Evolutionary conservation across 2,113 vertebrate species (phyloP), one percentile per base, ranked within the genome.

Genomic region (Sphyrna mokarran): DNA sequence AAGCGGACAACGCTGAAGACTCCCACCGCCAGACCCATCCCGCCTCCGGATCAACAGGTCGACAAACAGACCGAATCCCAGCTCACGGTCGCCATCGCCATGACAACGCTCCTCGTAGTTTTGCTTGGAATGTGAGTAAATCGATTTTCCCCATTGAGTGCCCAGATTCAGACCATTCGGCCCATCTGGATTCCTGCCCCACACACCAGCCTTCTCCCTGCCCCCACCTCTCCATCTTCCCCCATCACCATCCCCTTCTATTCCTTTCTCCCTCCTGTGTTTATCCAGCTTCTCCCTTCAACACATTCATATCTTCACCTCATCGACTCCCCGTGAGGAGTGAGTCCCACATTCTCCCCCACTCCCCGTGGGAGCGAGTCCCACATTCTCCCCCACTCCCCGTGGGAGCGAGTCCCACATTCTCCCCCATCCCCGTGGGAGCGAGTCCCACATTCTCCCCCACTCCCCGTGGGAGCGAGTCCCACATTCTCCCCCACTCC

Each of bases 21-120:
- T 1, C 87, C 87, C 8, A 58, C 29, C 3, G 54, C 87, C 9
- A 58, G 5, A 26, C 87, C 54, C 4, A 33, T 90, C 2, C 54
- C 14, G 1, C 48, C 26, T 1, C 26, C 48, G 0, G 13, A 18
- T 0, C 14, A 90, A 4, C 9, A 11, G 0, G 0, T 13, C 0
- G 48, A 33, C 11, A 61, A 10, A 2, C 87, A 33, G 87, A 90
- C 87, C 0, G 87, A 90, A 29, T 0, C 87, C 10, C 87, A 90
- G 48, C 0, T 90, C 2, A 61, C 14, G 0, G 3, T 2, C 13
- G 87, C 87, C 54, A 18, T 90, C 4, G 87, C 87, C 13, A 13
- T 90, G 20, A 54, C 10, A 3, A 90, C 54, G 0, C 3, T 90
- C 26, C 3, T 58, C 0, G 0, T 61, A 0, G 3, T 14, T 0